A percentile compares a stretch with the other conserved stretches of the same genome.
Evolutionary conservation across 2,888 invertebrate species (phyloP).

Genomic region (Scrobipalpa costella): DNA sequence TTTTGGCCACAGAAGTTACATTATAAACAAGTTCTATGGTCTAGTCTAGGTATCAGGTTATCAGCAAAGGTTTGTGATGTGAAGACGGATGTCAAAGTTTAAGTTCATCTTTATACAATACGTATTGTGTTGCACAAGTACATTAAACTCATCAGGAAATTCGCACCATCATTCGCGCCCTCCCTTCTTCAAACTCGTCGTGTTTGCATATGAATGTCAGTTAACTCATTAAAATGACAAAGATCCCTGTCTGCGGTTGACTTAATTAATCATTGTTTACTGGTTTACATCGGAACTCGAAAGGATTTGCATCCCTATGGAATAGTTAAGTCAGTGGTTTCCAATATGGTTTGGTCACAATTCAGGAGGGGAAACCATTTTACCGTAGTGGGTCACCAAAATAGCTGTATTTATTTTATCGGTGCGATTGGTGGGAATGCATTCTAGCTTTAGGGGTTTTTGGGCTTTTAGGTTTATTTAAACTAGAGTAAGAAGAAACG

Average conservation of each 20-base stretch:
- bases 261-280: conserved; percentile 77
- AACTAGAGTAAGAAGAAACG: no score
- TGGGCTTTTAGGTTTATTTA: no score
- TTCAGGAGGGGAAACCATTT: no score
- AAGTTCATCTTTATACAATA: background rate
- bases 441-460: no score
- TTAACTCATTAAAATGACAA: conserved; percentile 74
- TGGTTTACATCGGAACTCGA: conserved; percentile 57
- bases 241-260: conserved; percentile 59
- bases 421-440: no score
- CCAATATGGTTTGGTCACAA: no score
- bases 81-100: background rate
- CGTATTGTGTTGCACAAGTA: background rate
- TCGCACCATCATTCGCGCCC: background rate
- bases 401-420: no score
- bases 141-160: background rate
- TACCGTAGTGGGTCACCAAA: no score
- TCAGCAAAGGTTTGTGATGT: no score
- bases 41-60: no score
- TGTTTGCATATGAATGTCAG: conserved; percentile 62
- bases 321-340: conserved; percentile 49
- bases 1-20: no score
- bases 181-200: background rate
- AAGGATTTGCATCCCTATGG: conserved; percentile 71
- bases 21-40: no score